Conservation (phyloP, 2,113 vertebrate genomes). For the Cnemophilus loriae region DNA sequence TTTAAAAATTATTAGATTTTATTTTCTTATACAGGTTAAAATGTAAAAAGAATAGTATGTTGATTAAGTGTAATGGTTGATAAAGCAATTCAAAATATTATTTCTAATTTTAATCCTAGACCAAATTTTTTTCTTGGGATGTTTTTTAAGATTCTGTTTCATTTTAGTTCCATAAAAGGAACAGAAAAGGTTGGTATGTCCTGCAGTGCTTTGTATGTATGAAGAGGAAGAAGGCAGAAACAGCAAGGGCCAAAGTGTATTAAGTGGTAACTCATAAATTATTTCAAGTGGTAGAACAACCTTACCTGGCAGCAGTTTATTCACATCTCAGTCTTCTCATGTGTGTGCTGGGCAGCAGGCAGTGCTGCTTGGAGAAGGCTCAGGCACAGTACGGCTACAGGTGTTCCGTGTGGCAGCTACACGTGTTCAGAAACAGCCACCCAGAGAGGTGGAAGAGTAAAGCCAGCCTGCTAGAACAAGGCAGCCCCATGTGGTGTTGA, state of each 20-base stretch:
- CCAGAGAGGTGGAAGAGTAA: not conserved
- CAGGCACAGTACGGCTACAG: rapidly evolving
- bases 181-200: not conserved
- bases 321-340: not conserved
- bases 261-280: not conserved
- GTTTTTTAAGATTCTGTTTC: not conserved
- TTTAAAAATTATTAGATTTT: not conserved
- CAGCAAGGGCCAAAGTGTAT: not conserved
- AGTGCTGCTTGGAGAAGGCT: not conserved
- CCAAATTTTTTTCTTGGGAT: not conserved
- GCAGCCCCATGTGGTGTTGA: not conserved
- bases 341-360: not conserved
- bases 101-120: not conserved
- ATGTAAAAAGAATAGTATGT: not conserved
- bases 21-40: not conserved
- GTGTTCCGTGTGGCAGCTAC: not conserved
- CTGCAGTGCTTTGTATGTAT: not conserved
- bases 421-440: not conserved
- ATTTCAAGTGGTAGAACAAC: not conserved
- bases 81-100: not conserved
- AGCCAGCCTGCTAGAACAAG: not conserved
- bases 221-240: not conserved
- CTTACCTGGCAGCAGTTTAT: not conserved
- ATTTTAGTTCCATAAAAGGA: not conserved
- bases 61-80: not conserved